Evolutionary conservation across 2,888 invertebrate genomes (phyloP), one percentile per base, ranked within the genome.

Genomic region (Drosophila kuntzei): DNA sequence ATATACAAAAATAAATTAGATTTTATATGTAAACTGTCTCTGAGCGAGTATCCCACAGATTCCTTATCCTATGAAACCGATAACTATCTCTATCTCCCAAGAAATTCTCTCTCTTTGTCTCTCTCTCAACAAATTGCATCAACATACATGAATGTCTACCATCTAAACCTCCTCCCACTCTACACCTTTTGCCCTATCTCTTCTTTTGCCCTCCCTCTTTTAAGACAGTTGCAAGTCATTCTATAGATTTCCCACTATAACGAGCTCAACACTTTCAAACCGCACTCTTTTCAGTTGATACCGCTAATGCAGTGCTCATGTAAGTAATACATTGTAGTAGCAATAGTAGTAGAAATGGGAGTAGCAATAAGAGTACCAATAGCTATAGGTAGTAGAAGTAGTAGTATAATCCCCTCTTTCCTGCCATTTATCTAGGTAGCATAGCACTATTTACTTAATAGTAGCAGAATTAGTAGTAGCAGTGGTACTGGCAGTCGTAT

Each of bases 291-390:
- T 29, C 27, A 58, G 51, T 55, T 59, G 47, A 58, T 64, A 75
- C 64, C 49, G 43, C 68, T 78, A 71, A 78, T 79, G 71, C 20
- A 63, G 67, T 62, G 50, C 41, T 43, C 53, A 59, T 63, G 60
- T 59, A 64, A 67, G 63, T 22, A 63, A 47, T 58, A 51, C 27
- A 53, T 44, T 18, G 34, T 43, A 20, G 29, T 49, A 22, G 36
- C 11, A 22, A 36, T 32, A 36, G 16, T n/a, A 22, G 22, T 22
- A 7, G 34, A 2, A 32, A 4, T 49, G 11, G 9, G 6, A 27
- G 37, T 37, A 16, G 37, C 9, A 39, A 39, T 14, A 36, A n/a
- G 5, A 34, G 36, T 36, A n/a, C 6, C n/a, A 36, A 14, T 36
- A n/a, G n/a, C n/a, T n/a, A n/a, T n/a, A n/a, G n/a, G n/a, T 36